Conservation (phyloP, 2,888 invertebrate species). For the Prenolepis imparis region DNA sequence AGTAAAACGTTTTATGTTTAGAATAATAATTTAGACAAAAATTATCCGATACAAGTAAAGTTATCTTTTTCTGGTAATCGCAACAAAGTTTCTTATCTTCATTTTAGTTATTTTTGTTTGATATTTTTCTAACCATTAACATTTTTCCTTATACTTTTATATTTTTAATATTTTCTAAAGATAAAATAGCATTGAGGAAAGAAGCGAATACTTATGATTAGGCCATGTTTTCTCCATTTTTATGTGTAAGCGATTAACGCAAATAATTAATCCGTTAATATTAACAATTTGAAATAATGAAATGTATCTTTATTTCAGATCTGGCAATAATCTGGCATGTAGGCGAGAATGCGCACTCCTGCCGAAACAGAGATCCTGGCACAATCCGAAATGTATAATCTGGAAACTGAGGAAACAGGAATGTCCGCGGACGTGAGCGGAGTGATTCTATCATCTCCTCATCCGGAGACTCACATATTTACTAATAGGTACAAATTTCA, state of each 20-base stretch:
- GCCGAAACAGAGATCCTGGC: constrained; percentile 82
- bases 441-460: constrained; percentile 80
- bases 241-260: not conserved
- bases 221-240: not conserved
- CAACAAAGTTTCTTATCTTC: no score
- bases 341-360: constrained; percentile 80
- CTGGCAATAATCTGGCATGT: constrained; percentile 30
- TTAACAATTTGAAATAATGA: not conserved
- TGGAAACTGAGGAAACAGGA: constrained; percentile 77
- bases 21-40: no score
- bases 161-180: not conserved
- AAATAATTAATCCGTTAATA: not conserved
- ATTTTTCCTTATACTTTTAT: not conserved
- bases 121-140: no score
- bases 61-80: no score
- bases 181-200: not conserved
- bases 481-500: constrained; percentile 81
- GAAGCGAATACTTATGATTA: not conserved
- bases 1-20: no score
- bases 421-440: constrained; percentile 76
- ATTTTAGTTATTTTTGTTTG: no score
- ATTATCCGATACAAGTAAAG: no score
- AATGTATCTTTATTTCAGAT: constrained; percentile 59
- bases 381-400: constrained; percentile 80
- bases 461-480: constrained; percentile 82